Percentiles rank a stretch among this genome's conserved stretches.
phyloP scores from a whole-genome alignment of 2,797 vertebrate species.

The Tinamus major region DNA sequence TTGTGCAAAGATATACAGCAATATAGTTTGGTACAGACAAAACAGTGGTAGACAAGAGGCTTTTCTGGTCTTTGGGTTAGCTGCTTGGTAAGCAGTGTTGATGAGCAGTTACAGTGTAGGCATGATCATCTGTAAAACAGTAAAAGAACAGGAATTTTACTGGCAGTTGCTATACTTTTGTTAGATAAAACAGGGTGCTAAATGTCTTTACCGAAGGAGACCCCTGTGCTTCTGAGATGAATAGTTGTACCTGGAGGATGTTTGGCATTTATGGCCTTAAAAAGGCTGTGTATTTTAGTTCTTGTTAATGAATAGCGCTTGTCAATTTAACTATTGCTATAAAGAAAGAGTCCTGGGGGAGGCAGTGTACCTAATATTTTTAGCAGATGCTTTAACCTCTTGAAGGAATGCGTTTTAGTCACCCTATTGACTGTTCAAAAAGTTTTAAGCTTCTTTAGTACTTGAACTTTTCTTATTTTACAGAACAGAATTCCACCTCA shows the following conservation, averaged over 20 bases:
- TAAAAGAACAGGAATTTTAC: fast-evolving
- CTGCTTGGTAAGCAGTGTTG: not conserved
- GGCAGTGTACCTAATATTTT: not conserved
- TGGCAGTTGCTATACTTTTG: not conserved
- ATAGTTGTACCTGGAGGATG: not conserved
- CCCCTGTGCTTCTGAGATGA: not conserved
- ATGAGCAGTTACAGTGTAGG: not conserved
- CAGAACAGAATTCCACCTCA: not conserved
- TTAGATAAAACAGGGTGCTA: not conserved
- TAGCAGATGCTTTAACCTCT: not conserved
- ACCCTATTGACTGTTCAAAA: not conserved
- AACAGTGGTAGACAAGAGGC: not conserved
- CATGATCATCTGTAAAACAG: not conserved
- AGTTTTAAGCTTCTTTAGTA: not conserved
- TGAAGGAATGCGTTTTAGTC: not conserved
- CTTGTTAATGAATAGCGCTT: not conserved
- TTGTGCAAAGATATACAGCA: not conserved
- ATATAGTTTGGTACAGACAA: too few relatives aligned
- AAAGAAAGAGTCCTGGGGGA: not conserved
- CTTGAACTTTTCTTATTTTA: not conserved
- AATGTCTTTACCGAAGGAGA: not conserved
- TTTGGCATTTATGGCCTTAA: not conserved
- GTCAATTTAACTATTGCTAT: not conserved
- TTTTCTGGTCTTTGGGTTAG: not conserved
- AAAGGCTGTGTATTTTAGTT: not conserved